Evolutionary conservation across 2,113 vertebrate genomes (phyloP), one percentile per base, ranked within the genome.

Genomic region (Regulus satrapa): DNA sequence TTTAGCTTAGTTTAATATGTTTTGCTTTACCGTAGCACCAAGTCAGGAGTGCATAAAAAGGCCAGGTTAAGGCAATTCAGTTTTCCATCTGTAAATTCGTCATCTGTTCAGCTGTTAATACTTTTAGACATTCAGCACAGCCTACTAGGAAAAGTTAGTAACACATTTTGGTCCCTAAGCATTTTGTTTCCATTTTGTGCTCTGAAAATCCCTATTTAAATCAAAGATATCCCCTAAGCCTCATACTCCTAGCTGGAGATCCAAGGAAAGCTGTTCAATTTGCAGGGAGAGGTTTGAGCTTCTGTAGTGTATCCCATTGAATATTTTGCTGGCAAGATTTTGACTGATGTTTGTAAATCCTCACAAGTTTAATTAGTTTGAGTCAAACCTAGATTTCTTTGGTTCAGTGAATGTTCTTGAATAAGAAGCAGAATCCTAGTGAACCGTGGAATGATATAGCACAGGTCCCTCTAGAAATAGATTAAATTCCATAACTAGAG

Each of bases 151-250:
- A 78, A 84, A 61, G 40, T 72, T 67, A 67, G 59, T 63, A 36
- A 92, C 86, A 77, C 64, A 43, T 84, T 89, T 94, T 82, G 55
- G 48, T 89, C 56, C 52, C 80, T 72, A 88, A 63, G 61, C 63
- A 84, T 95, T 95, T 97, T 94, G 83, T 91, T 95, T 94, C 87
- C 56, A 64, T 95, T 87, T 92, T 94, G 73, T 91, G 68, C n/a
- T 94, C 91, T 59, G 64, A 86, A 96, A 95, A 93, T 66, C 69
- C 64, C n/a, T 81, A 25, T 89, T 96, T 89, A 97, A 95, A 62
- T 41, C 73, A 93, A 82, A 94, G 31, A 89, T 81, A 74, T 77
- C 34, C 62, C 66, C 73, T 82, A 94, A 95, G 69, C 66, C 49
- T 92, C 62, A 76, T 62, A 79, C 38, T 79, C 63, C 74, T 79